These are phyloP conservation scores for Turdus rufiventris DNA, from an alignment of 2,113 vertebrate genomes.

Conservation along the genomic window DNA sequence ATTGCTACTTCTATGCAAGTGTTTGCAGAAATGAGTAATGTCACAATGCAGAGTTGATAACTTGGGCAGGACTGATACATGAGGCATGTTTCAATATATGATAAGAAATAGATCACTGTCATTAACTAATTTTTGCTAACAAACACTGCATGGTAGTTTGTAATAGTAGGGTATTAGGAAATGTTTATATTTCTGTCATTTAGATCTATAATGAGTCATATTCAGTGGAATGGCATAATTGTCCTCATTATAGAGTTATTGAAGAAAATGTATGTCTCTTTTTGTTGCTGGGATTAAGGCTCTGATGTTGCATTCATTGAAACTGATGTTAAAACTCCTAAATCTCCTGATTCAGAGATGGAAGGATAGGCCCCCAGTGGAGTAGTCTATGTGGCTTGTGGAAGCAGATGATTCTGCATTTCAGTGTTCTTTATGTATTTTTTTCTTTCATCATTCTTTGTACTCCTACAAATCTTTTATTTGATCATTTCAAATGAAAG, in stretches of 20 bases:
- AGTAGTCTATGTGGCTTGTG: not conserved
- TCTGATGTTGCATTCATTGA: not conserved
- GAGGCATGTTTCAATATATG: not conserved
- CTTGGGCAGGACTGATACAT: not conserved
- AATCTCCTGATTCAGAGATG: not conserved
- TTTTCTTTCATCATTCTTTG: not conserved
- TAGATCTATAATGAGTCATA: not conserved
- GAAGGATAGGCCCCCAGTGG: not conserved
- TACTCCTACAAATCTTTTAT: not conserved
- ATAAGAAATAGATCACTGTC: not conserved
- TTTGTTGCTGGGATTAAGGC: not conserved
- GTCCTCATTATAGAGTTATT: not conserved
- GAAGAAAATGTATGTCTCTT: not conserved
- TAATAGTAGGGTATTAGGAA: not conserved
- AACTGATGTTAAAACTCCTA: not conserved
- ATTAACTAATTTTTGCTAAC: not conserved
- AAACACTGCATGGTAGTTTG: not conserved
- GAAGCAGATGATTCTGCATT: not conserved
- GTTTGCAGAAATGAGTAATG: not conserved
- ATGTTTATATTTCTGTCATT: not conserved
- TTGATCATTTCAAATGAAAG: not conserved
- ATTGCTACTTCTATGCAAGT: not conserved
- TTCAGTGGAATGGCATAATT: not conserved
- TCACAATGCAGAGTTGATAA: not conserved
- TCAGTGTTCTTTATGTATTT: not conserved